These are phyloP conservation scores for Paracanthobrama guichenoti DNA, from an alignment of 2,113 vertebrate genomes.

Conservation along the genomic window DNA sequence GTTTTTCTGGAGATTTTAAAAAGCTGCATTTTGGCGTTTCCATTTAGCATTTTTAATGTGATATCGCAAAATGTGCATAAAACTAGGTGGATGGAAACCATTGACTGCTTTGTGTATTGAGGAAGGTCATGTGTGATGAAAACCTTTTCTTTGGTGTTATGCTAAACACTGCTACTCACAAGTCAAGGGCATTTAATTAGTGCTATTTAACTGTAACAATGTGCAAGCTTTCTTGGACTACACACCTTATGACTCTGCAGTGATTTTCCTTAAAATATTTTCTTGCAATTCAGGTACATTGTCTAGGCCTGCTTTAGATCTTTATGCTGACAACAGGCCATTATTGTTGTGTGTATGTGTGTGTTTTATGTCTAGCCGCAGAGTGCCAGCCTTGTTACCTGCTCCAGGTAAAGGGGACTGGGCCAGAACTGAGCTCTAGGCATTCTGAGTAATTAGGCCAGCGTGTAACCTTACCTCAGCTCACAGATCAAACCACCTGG, in stretches of 20 bases:
- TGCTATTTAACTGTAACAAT: neutral
- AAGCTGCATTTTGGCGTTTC: too few relatives aligned
- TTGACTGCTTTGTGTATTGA: neutral
- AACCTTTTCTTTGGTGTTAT: neutral
- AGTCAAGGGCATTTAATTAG: neutral
- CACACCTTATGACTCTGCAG: neutral
- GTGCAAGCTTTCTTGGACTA: neutral
- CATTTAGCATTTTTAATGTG: too few relatives aligned
- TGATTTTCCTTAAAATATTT: neutral
- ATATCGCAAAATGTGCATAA: too few relatives aligned
- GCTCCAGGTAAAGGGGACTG: constrained; percentile 40
- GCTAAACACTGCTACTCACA: neutral
- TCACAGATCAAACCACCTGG: constrained; percentile 1
- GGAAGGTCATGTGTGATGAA: neutral
- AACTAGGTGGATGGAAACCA: too few relatives aligned
- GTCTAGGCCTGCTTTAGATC: neutral
- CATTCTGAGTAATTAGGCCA: constrained; percentile 43
- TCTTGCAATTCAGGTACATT: neutral
- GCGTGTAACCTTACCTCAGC: constrained; percentile 35
- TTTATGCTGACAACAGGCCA: constrained; percentile 11
- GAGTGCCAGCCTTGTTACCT: constrained; percentile 29
- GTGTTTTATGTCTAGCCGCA: neutral
- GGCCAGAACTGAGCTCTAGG: constrained; percentile 37
- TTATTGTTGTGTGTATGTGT: neutral
- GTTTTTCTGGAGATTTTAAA: too few relatives aligned